Percentiles rank a stretch among this genome's conserved stretches.
Evolutionary conservation across 2,797 vertebrate species (phyloP).

Genomic region (Crax fasciolata): DNA sequence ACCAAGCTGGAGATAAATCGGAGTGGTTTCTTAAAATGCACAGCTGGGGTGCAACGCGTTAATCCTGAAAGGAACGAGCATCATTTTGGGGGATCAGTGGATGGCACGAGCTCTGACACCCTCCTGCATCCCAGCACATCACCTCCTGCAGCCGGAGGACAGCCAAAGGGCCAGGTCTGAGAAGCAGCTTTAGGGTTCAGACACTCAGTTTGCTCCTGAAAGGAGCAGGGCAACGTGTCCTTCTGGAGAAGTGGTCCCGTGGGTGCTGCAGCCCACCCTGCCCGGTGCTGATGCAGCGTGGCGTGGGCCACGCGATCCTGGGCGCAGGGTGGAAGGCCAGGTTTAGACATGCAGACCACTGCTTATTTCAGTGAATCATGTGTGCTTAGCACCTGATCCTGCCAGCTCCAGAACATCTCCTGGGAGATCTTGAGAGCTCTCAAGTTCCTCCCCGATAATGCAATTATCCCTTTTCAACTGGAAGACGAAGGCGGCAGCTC

Average conservation of each 20-base stretch:
- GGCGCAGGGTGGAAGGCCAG: not conserved
- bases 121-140: not conserved
- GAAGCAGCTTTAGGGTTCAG: not conserved
- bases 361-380: conserved; percentile 54
- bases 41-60: not conserved
- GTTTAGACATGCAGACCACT: conserved; percentile 56
- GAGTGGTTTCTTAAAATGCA: not conserved
- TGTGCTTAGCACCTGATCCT: conserved; percentile 8
- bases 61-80: not conserved
- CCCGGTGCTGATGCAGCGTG: not conserved
- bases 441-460: not conserved
- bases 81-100: not conserved
- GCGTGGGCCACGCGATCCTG: not conserved
- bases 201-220: rapidly evolving
- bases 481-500: not conserved
- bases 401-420: conserved; percentile 46
- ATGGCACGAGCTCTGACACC: not conserved
- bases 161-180: not conserved
- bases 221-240: not conserved
- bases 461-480: conserved; percentile 42
- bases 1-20: not conserved
- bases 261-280: not conserved
- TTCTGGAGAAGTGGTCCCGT: not conserved
- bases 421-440: conserved; percentile 54
- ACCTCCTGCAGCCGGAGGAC: not conserved